phyloP scores from a whole-genome alignment of 1,140 invertebrate species.

The Aphidius gifuensis region DNA sequence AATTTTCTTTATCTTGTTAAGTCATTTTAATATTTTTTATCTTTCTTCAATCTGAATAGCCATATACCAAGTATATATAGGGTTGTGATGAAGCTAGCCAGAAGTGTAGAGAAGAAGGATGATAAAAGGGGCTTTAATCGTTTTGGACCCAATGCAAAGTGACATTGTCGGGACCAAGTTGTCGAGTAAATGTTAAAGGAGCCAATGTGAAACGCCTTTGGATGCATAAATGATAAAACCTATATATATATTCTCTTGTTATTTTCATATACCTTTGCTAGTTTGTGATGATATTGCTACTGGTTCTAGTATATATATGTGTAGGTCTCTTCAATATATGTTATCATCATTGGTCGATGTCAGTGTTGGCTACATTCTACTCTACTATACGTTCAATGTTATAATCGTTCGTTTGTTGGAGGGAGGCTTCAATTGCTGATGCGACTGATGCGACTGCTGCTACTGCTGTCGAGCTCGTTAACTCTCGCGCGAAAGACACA shows the following conservation, averaged over 20 bases:
- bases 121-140: not conserved
- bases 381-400: too few relatives aligned
- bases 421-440: not conserved
- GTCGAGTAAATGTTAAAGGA: slow-evolving; percentile 3
- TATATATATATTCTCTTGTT: too few relatives aligned
- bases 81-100: not conserved
- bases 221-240: too few relatives aligned
- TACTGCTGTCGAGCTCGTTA: slow-evolving; percentile 7
- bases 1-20: slow-evolving; percentile 6
- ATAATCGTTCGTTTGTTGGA: not conserved
- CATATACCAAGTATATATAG: too few relatives aligned
- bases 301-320: too few relatives aligned
- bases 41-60: too few relatives aligned
- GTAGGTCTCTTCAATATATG: too few relatives aligned
- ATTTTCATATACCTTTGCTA: too few relatives aligned
- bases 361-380: too few relatives aligned
- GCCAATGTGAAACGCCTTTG: not conserved
- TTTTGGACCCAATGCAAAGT: slow-evolving; percentile 39
- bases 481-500: slow-evolving; percentile 14
- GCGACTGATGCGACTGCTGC: too few relatives aligned
- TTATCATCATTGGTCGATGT: too few relatives aligned
- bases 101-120: not conserved
- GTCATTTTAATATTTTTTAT: not conserved
- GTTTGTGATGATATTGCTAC: too few relatives aligned
- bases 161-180: slow-evolving; percentile 38